Evolutionary conservation across 2,113 vertebrate species (phyloP), one percentile per base, ranked within the genome.

Genomic region (Nerophis lumbriciformis): DNA sequence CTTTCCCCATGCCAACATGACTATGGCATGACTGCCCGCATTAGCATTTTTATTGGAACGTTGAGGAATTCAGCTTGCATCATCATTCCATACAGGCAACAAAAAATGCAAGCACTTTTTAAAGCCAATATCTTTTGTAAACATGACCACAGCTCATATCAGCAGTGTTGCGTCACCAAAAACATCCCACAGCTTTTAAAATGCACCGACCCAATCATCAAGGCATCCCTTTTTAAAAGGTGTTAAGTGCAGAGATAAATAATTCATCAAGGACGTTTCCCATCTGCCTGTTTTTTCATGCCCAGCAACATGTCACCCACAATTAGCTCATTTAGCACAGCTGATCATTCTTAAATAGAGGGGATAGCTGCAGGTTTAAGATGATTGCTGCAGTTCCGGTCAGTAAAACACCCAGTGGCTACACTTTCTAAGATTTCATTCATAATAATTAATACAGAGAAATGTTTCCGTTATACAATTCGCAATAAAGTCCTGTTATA

Each of bases 171-270:
- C 21, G 35, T 73, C 3, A 19, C 47, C 51, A 57, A 61, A 70
- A 70, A 73, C 48, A 61, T 56, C n/a, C 57, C 16, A 48, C 61
- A 64, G 44, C 75, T 69, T 77, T 80, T 77, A 70, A 64, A 65
- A 69, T 4, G 35, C 53, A 14, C 63, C 19, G 61, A 54, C 57
- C 42, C 79, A 73, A 53, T 67, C 68, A 74, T 82, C 73, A 69
- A 59, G 79, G 79, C 66, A 74, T 53, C 69, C 68, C 66, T 62
- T 28, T 19, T 36, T 39, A 62, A 61, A 75, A 68, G 69, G 69
- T 66, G 69, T 53, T 80, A 86, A 85, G 71, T 80, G 68, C 55
- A 71, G 59, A 65, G 65, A 83, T 91, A 49, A 90, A 90, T 90
- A 85, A 90, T 91, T 90, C 44, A 91, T 82, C 61, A 36, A 61